These are phyloP conservation scores for Stenodema calcarata DNA, from an alignment of 2,888 invertebrate genomes.

Conservation along the genomic window DNA sequence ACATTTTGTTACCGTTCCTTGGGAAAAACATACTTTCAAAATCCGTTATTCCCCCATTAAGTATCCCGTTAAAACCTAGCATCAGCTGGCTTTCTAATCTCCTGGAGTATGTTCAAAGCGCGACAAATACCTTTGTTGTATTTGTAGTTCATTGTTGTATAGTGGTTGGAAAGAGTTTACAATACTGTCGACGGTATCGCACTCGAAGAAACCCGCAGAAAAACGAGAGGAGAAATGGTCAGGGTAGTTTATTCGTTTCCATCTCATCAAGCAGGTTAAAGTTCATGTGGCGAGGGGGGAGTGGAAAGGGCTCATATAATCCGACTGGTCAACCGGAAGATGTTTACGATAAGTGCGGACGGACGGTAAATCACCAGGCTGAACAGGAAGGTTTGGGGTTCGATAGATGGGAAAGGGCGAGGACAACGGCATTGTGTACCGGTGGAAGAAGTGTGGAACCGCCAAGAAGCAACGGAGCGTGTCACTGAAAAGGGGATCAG, in stretches of 20 bases:
- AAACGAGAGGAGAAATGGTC: background rate
- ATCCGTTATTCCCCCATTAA: no score
- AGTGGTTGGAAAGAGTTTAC: background rate
- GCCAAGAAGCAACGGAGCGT: background rate
- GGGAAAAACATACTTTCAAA: no score
- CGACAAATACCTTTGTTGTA: background rate
- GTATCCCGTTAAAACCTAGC: no score
- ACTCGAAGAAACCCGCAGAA: background rate
- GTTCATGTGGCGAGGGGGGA: background rate
- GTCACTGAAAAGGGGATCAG: slow-evolving; percentile 3
- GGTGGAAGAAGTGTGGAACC: background rate
- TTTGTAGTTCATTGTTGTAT: background rate
- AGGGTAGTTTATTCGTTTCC: slow-evolving; percentile 20
- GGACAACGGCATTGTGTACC: background rate
- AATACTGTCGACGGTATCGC: background rate
- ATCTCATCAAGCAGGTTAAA: slow-evolving; percentile 22
- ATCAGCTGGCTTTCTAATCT: no score
- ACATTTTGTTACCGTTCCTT: no score
- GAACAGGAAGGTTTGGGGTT: background rate
- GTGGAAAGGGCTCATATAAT: background rate
- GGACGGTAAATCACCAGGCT: background rate
- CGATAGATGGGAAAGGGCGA: background rate
- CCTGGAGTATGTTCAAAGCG: no score
- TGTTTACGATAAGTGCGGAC: slow-evolving; percentile 26
- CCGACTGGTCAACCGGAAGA: slow-evolving; percentile 10